Evolutionary conservation across 2,113 vertebrate genomes (phyloP).

Genomic region (Grantiella picta): DNA sequence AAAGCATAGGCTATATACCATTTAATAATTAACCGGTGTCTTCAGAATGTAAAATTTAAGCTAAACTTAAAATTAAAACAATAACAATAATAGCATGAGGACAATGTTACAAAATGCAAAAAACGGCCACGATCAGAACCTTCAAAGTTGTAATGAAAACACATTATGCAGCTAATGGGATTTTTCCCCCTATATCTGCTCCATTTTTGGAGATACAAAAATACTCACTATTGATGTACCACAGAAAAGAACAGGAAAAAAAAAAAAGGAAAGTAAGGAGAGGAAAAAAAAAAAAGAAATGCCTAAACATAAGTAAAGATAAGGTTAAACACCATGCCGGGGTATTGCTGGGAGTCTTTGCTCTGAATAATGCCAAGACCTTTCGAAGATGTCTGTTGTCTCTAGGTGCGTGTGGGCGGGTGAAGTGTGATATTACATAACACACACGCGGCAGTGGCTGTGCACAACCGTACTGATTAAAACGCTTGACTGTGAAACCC

Average conservation of each 20-base stretch:
- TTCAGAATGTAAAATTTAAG: neutral
- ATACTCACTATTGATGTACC: neutral
- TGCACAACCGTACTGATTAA: constrained; percentile 10
- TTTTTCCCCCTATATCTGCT: neutral
- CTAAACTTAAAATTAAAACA: neutral
- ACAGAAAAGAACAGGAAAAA: neutral
- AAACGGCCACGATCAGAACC: neutral
- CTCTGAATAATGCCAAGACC: constrained; percentile 51
- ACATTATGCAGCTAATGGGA: neutral
- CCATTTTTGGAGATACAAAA: constrained; percentile 6
- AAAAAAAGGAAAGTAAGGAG: fast-evolving
- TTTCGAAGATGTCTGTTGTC: constrained; percentile 51
- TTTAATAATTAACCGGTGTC: constrained; percentile 21
- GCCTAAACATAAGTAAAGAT: neutral
- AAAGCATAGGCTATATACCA: constrained; percentile 3
- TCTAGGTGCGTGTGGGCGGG: constrained; percentile 39
- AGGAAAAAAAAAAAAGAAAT: neutral
- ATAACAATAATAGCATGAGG: neutral
- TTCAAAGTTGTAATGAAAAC: neutral
- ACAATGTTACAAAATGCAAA: constrained; percentile 11
- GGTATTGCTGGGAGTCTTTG: constrained; percentile 40
- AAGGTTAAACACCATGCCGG: constrained; percentile 23
- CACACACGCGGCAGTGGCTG: constrained; percentile 6
- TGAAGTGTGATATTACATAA: constrained; percentile 62
- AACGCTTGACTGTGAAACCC: constrained; percentile 7